Evolutionary conservation across 2,888 invertebrate genomes (phyloP), one percentile per base, ranked within the genome.

Genomic region (Oligia strigilis): DNA sequence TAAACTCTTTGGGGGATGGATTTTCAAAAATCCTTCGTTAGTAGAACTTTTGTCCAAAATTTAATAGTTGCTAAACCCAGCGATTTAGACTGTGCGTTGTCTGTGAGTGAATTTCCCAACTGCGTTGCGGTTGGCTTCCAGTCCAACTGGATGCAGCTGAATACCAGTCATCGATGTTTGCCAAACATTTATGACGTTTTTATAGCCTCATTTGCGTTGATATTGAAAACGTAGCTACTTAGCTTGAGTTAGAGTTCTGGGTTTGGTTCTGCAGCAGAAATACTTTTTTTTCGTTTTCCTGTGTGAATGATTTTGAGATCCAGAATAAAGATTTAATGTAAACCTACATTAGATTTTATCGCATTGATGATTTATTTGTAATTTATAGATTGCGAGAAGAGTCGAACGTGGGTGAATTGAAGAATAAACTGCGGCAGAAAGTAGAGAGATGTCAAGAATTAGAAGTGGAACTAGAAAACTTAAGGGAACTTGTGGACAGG

Each of bases 401-500:
- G 86, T 92, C 95, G 13, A 93, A 97, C 79, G 87, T 97, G 0
- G 92, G 94, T 0, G 97, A 97, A 80, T 73, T 97, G 73, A 95
- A 93, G 29, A 94, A 94, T 13, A 97, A 96, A 76, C 85, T 97
- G 19, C 94, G 93, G 2, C 95, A 94, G 69, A 91, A 97, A 65
- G 95, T 94, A 9, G 94, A 95, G 29, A 94, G 97, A 19, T 97
- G 97, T 82, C 94, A 93, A 52, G 95, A 97, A 75, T 90, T 97
- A 40, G 97, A 97, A 80, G 93, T 92, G 11, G 97, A 97, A 83
- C 87, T 97, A n/a, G 95, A 96, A 69, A 94, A 96, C 55, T 91
- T 96, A 77, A 94, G 94, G 80, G 97, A 97, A 23, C 93, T 97
- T 65, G 93, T 96, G 2, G 97, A 97, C 77, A 97, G 95, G 96